phyloP scores from a whole-genome alignment of 2,113 vertebrate species.

The Thoracochromis brauschi region DNA sequence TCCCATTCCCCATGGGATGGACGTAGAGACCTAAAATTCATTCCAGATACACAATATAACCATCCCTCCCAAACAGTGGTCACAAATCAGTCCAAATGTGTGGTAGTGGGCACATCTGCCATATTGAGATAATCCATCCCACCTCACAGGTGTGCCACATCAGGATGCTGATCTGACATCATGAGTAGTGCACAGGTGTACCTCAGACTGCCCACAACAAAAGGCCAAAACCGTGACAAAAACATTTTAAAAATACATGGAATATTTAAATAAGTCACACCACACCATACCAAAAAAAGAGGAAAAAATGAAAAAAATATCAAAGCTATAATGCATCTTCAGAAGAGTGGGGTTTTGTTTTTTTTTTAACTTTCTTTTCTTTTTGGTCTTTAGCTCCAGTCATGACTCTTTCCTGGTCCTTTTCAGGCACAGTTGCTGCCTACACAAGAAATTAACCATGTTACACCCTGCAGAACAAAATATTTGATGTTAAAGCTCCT shows the following conservation, averaged over 20 bases:
- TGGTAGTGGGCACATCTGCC: too few species aligned
- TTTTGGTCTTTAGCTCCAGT: neutral
- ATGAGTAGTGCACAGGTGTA: too few species aligned
- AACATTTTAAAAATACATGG: neutral
- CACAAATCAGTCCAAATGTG: too few species aligned
- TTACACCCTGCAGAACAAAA: neutral
- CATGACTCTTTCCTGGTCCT: neutral
- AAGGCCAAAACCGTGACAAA: neutral
- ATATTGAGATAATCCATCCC: too few species aligned
- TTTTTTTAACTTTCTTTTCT: neutral
- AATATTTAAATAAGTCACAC: neutral
- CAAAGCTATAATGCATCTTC: neutral
- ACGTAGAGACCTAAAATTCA: too few species aligned
- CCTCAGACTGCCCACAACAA: too few species aligned
- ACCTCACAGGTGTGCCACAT: too few species aligned
- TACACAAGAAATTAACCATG: neutral
- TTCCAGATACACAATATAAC: too few species aligned
- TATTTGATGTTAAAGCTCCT: neutral
- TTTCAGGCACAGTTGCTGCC: neutral
- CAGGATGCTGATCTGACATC: too few species aligned
- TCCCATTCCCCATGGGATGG: too few species aligned
- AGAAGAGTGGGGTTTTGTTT: rapidly evolving
- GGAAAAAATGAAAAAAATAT: neutral
- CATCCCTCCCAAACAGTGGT: too few species aligned
- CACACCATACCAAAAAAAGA: neutral